Percentiles rank a stretch among this genome's conserved stretches.
These are phyloP conservation scores for Athalia rosae DNA, from an alignment of 2,888 invertebrate genomes.

Conservation along the genomic window DNA sequence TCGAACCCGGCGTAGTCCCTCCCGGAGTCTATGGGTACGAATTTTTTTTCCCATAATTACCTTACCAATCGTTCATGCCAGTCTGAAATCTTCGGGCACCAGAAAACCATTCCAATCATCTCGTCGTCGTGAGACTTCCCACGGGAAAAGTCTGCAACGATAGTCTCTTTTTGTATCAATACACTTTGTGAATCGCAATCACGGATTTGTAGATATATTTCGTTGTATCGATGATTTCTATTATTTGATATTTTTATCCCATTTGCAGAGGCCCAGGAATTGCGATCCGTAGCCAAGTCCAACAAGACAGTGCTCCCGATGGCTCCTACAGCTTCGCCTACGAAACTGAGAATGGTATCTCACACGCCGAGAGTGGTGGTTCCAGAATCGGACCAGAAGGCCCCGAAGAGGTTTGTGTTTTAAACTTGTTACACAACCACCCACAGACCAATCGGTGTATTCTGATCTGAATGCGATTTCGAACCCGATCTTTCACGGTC, in stretches of 20 bases:
- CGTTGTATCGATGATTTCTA: too few species aligned
- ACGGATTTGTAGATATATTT: too few species aligned
- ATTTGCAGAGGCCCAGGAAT: conserved; percentile 57
- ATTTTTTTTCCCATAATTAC: background rate
- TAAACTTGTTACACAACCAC: background rate
- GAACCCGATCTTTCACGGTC: background rate
- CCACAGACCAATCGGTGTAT: too few species aligned
- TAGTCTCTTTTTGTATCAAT: too few species aligned
- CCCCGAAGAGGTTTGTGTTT: conserved; percentile 59
- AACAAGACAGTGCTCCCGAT: conserved; percentile 63
- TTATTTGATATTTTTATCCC: background rate
- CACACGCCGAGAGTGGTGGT: conserved; percentile 65
- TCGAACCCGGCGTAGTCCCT: background rate
- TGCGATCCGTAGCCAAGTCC: conserved; percentile 65
- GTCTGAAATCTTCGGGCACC: too few species aligned
- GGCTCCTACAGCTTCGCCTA: conserved; percentile 68
- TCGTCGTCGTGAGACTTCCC: too few species aligned
- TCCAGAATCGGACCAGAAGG: conserved; percentile 63
- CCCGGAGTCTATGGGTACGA: background rate
- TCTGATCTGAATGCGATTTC: background rate
- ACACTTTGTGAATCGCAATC: too few species aligned
- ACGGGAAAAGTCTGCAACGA: too few species aligned
- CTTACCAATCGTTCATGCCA: too few species aligned
- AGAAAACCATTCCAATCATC: too few species aligned
- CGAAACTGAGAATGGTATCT: conserved; percentile 71